These are phyloP conservation scores for Pheosia tremula DNA, from an alignment of 2,888 invertebrate species.

Conservation along the genomic window DNA sequence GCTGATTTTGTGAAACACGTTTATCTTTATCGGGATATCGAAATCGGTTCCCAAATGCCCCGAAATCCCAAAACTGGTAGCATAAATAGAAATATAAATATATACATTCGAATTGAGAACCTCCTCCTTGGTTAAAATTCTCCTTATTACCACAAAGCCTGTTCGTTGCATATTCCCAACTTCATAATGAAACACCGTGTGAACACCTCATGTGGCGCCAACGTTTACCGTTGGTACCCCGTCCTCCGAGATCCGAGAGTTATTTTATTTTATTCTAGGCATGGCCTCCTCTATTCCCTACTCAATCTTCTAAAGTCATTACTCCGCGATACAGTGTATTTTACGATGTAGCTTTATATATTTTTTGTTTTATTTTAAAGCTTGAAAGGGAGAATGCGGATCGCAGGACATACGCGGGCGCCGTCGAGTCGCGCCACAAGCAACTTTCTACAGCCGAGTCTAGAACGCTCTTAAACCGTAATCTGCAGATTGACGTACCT, in stretches of 20 bases:
- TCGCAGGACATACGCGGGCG: conserved; percentile 81
- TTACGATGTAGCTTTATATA: conserved; percentile 65
- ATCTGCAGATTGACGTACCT: conserved; percentile 82
- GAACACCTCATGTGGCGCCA: neutral
- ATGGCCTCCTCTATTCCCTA: conserved; percentile 62
- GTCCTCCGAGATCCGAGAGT: conserved; percentile 18
- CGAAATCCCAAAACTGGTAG: no score
- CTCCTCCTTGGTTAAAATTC: no score
- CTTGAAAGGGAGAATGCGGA: conserved; percentile 76
- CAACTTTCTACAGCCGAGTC: conserved; percentile 83
- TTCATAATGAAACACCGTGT: conserved; percentile 4
- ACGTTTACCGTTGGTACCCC: neutral
- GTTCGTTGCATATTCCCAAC: conserved; percentile 12
- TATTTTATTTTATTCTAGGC: conserved; percentile 31
- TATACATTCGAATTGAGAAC: no score
- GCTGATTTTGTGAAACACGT: no score
- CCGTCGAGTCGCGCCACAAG: conserved; percentile 80
- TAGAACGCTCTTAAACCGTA: conserved; percentile 82
- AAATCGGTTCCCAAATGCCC: no score
- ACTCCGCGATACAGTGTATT: conserved; percentile 65
- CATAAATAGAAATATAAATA: no score
- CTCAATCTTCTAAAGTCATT: conserved; percentile 57
- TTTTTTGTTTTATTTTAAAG: conserved; percentile 74
- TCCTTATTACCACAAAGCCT: neutral
- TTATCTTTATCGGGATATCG: no score